Evolutionary conservation across 2,797 vertebrate genomes (phyloP).

Genomic region (Thripadectes ignobilis): DNA sequence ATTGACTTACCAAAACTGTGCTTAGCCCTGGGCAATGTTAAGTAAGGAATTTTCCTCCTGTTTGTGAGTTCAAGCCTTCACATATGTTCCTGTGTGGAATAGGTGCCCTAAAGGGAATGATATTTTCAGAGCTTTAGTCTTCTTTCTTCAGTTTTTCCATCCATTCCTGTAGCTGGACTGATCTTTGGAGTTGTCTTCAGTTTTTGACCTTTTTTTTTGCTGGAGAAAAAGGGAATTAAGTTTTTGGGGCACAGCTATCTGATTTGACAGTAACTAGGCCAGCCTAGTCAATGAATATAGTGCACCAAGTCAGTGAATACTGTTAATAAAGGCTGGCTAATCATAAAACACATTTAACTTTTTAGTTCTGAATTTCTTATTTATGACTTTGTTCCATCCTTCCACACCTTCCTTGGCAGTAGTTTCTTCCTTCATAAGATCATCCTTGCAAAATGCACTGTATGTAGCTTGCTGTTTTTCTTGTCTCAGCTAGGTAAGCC

Average conservation of each 20-base stretch:
- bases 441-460: neutral
- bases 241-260: neutral
- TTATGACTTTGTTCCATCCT: neutral
- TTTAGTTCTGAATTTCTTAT: neutral
- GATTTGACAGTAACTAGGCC: neutral
- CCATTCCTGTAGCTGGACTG: neutral
- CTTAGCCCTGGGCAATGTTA: neutral
- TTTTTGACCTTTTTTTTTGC: neutral
- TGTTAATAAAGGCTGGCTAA: neutral
- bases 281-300: neutral
- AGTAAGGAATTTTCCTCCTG: neutral
- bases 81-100: neutral
- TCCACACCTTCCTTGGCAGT: neutral
- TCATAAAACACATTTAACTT: neutral
- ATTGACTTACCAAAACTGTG: neutral
- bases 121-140: neutral
- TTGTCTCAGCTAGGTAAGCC: neutral
- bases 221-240: neutral
- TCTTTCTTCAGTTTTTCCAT: neutral
- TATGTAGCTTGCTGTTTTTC: neutral
- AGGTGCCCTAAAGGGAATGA: neutral
- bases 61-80: neutral
- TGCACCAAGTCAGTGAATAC: neutral
- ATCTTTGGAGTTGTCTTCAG: neutral
- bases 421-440: neutral